phyloP scores from a whole-genome alignment of 23 tunicate species.

The Ascidia mentula region DNA sequence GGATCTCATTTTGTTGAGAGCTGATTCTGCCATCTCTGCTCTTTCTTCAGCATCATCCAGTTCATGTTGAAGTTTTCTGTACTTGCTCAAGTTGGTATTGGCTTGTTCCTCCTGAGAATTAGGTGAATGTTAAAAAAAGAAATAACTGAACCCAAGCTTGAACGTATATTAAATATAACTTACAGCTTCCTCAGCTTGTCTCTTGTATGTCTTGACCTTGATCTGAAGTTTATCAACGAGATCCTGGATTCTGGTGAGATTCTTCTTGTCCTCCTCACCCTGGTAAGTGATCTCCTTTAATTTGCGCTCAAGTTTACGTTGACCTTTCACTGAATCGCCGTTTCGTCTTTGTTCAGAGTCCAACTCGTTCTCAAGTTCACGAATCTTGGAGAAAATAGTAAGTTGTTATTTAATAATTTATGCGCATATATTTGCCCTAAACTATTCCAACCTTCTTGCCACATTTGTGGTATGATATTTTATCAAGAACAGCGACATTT shows the following conservation, averaged over 20 bases:
- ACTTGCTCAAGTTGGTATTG: conserved; percentile 63
- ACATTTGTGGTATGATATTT: too few relatives aligned
- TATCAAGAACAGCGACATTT: too few relatives aligned
- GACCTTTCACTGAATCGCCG: conserved; percentile 76
- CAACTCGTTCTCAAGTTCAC: conserved; percentile 93
- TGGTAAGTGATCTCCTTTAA: conserved; percentile 71
- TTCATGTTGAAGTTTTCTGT: conserved; percentile 83
- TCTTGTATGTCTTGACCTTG: conserved; percentile 97
- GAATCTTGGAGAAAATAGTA: conserved; percentile 55
- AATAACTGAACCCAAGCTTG: too few relatives aligned
- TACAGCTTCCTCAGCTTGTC: conserved; percentile 98
- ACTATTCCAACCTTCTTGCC: too few relatives aligned
- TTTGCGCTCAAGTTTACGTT: conserved; percentile 74
- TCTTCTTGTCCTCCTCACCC: conserved; percentile 96
- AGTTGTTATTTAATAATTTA: too few relatives aligned
- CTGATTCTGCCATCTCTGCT: conserved; percentile 92
- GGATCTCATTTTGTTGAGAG: conserved; percentile 72
- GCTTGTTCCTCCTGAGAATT: conserved; percentile 76
- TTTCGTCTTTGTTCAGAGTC: conserved; percentile 95
- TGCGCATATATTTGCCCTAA: too few relatives aligned
- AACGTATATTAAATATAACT: too few relatives aligned
- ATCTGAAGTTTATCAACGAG: conserved; percentile 93
- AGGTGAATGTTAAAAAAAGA: too few relatives aligned
- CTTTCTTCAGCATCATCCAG: conserved; percentile 90
- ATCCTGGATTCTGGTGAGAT: conserved; percentile 89